Conservation (phyloP, 1,140 invertebrate genomes). For the Orchesella cincta region DNA sequence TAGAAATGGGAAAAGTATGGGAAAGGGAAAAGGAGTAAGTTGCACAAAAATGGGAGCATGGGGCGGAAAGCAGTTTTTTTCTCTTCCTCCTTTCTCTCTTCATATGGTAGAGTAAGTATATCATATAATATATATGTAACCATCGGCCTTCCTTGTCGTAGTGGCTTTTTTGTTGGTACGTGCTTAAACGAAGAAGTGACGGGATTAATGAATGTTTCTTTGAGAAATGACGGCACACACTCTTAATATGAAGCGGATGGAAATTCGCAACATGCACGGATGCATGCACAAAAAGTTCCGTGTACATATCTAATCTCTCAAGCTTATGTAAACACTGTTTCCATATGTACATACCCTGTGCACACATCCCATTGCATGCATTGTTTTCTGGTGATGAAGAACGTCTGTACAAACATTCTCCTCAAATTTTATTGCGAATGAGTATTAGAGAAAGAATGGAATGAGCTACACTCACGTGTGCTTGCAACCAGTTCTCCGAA, state of each 20-base stretch:
- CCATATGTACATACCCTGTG: too few relatives aligned
- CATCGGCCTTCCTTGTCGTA: background rate
- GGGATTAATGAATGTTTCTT: constrained; percentile 3
- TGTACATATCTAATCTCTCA: background rate
- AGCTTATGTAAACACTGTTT: too few relatives aligned
- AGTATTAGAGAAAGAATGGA: background rate
- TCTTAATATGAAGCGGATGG: too few relatives aligned
- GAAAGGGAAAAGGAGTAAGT: background rate
- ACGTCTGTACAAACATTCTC: background rate
- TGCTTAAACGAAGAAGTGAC: background rate
- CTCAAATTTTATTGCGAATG: background rate
- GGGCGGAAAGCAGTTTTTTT: background rate
- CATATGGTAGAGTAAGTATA: background rate
- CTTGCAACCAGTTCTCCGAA: background rate
- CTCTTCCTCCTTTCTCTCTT: background rate
- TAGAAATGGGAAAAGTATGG: background rate
- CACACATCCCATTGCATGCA: too few relatives aligned
- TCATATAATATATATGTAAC: background rate
- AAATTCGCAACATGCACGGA: too few relatives aligned
- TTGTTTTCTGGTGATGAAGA: too few relatives aligned
- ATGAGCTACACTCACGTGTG: constrained; percentile 11
- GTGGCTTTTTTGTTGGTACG: background rate
- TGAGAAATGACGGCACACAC: constrained; percentile 4
- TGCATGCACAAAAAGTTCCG: background rate
- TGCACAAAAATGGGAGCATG: background rate